phyloP scores from a whole-genome alignment of 2,888 invertebrate species.

The Rhagonycha fulva region DNA sequence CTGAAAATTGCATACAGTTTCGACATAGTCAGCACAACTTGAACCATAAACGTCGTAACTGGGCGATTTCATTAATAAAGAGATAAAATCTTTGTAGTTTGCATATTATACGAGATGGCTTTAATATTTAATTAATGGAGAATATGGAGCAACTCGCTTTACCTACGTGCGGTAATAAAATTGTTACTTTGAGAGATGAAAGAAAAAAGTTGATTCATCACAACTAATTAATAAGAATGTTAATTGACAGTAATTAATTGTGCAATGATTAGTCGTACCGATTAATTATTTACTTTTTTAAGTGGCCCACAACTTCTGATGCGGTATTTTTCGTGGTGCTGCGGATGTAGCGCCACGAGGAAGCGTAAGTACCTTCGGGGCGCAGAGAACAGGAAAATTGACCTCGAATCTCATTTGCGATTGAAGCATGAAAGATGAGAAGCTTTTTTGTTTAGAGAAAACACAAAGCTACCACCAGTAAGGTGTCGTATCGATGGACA shows the following conservation, averaged over 20 bases:
- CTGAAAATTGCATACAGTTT: neutral
- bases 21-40: neutral
- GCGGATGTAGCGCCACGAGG: neutral
- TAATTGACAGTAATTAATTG: neutral
- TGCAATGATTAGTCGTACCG: neutral
- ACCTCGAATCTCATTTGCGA: neutral
- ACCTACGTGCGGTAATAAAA: neutral
- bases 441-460: slow-evolving; percentile 4
- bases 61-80: slow-evolving; percentile 30
- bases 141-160: slow-evolving; percentile 37
- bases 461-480: slow-evolving; percentile 19
- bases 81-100: slow-evolving; percentile 40
- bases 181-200: neutral
- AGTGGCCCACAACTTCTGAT: neutral
- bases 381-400: neutral
- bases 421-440: neutral
- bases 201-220: neutral
- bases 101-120: slow-evolving; percentile 35
- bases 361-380: neutral
- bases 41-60: slow-evolving; percentile 5
- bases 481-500: slow-evolving; percentile 44
- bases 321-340: neutral
- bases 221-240: neutral
- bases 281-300: neutral
- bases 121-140: slow-evolving; percentile 45